A percentile compares a stretch with the other conserved stretches of the same genome.
Evolutionary conservation across 1,140 invertebrate species (phyloP).

Genomic region (Bradysia coprophila): DNA sequence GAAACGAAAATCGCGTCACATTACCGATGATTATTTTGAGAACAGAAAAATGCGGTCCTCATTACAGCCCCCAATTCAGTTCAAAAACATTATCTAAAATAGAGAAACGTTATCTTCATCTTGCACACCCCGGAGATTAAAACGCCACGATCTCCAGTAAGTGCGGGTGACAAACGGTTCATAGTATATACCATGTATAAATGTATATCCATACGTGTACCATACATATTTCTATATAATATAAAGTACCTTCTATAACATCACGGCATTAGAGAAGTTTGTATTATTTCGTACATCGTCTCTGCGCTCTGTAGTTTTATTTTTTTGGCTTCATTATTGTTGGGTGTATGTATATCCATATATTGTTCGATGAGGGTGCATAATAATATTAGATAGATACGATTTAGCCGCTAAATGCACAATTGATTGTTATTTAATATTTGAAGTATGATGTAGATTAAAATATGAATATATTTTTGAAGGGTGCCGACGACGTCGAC

Average conservation of each 20-base stretch:
- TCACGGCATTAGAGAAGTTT: too few species aligned
- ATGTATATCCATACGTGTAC: too few species aligned
- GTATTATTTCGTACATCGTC: too few species aligned
- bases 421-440: conserved; percentile 3
- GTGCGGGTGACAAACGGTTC: neutral
- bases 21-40: too few species aligned
- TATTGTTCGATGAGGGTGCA: neutral
- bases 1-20: too few species aligned
- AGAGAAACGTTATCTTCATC: conserved; percentile 1
- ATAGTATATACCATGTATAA: neutral
- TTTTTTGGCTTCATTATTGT: too few species aligned
- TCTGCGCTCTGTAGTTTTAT: too few species aligned
- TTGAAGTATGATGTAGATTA: neutral
- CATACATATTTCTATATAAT: too few species aligned
- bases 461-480: too few species aligned
- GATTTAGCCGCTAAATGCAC: conserved; percentile 1
- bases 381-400: neutral
- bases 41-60: too few species aligned
- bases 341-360: neutral
- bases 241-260: too few species aligned
- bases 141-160: neutral
- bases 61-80: neutral
- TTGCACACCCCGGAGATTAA: conserved; percentile 1
- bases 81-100: neutral
- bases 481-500: too few species aligned